phyloP scores from a whole-genome alignment of 2,888 invertebrate species.

The Drosophila leonis region DNA sequence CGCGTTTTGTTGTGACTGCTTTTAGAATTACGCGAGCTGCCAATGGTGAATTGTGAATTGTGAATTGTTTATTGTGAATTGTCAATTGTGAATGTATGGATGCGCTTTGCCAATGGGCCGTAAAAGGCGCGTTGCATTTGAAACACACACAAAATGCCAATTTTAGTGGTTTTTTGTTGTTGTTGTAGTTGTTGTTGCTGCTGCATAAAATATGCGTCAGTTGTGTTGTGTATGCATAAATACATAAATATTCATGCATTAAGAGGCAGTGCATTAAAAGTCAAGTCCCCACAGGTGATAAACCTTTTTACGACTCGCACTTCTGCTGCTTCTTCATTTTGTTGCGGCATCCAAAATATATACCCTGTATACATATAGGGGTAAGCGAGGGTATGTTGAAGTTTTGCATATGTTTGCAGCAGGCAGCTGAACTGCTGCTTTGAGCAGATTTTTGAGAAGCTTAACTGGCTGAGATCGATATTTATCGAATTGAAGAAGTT shows the following conservation, averaged over 20 bases:
- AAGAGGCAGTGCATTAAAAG: slow-evolving; percentile 65
- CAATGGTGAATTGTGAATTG: slow-evolving; percentile 5
- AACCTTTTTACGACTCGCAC: slow-evolving; percentile 42
- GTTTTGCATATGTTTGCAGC: too few species aligned
- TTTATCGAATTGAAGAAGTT: neutral
- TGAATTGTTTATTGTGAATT: slow-evolving; percentile 9
- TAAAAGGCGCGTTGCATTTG: slow-evolving; percentile 74
- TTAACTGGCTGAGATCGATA: neutral
- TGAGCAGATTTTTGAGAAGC: neutral
- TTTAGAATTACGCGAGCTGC: slow-evolving; percentile 36
- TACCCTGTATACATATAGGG: slow-evolving; percentile 4
- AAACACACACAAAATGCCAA: slow-evolving; percentile 61
- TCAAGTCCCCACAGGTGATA: slow-evolving; percentile 53
- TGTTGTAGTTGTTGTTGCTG: slow-evolving; percentile 21
- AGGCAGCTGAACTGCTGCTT: too few species aligned
- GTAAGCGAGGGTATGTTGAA: neutral
- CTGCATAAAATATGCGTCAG: slow-evolving; percentile 65
- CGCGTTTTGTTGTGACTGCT: slow-evolving; percentile 52
- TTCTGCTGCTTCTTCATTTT: neutral
- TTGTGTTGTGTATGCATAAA: slow-evolving; percentile 37
- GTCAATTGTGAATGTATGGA: slow-evolving; percentile 40
- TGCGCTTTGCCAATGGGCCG: slow-evolving; percentile 38
- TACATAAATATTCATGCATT: slow-evolving; percentile 69
- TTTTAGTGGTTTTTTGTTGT: slow-evolving; percentile 44
- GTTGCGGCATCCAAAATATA: neutral